phyloP scores from a whole-genome alignment of 2,888 invertebrate species.

The Acleris sparsana region DNA sequence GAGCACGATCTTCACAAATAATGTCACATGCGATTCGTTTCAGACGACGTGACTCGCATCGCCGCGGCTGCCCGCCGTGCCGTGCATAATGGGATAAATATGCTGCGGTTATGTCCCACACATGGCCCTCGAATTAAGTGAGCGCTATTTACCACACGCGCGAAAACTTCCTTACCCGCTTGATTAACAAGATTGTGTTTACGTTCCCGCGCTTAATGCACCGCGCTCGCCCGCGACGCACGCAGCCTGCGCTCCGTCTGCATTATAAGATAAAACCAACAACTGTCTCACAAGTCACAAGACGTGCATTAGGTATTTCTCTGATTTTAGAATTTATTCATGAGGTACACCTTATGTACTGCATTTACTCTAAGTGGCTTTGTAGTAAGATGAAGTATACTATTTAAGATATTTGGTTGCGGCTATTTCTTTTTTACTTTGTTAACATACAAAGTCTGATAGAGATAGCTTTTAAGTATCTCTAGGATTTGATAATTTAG shows the following conservation, averaged over 20 bases:
- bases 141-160: slow-evolving; percentile 75
- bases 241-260: slow-evolving; percentile 39
- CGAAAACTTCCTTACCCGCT: slow-evolving; percentile 69
- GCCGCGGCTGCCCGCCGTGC: slow-evolving; percentile 71
- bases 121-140: slow-evolving; percentile 81
- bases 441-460: too few relatives aligned
- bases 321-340: slow-evolving; percentile 36
- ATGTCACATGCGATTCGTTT: slow-evolving; percentile 84
- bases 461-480: not conserved
- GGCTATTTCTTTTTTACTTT: too few relatives aligned
- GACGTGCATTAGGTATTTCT: slow-evolving; percentile 38
- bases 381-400: not conserved
- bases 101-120: slow-evolving; percentile 80
- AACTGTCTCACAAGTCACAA: slow-evolving; percentile 39
- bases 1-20: slow-evolving; percentile 84
- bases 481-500: not conserved
- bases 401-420: too few relatives aligned
- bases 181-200: slow-evolving; percentile 76
- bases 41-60: slow-evolving; percentile 82
- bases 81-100: slow-evolving; percentile 83
- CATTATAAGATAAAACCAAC: slow-evolving; percentile 47
- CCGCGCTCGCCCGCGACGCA: slow-evolving; percentile 48
- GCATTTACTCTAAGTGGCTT: not conserved
- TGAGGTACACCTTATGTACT: not conserved
- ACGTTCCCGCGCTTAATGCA: slow-evolving; percentile 59